Evolutionary conservation across 2,888 invertebrate species (phyloP), one percentile per base, ranked within the genome.

Genomic region (Tenthredo amoena): DNA sequence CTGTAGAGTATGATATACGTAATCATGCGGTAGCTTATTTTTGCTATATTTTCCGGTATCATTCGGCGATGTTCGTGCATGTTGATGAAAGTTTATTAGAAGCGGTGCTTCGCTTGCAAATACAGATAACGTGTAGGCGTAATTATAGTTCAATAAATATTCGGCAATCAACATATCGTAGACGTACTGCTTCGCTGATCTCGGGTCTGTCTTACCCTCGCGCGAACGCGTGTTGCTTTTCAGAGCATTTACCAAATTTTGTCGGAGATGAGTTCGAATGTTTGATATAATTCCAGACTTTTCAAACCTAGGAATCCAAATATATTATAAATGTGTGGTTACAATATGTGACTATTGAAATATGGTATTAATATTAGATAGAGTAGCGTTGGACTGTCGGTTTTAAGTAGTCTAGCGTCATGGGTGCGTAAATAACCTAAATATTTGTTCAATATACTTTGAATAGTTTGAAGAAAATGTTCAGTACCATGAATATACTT

Each of bases 101-200:
- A 93, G 85, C 1, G 93, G 93, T 77, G 92, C 92, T 87, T 93
- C 93, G 65, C 93, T 93, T 18, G 93, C 91, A 84, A 93, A 93
- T 83, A 93, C 91, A 2, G 93, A 93, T 21, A 93, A 84, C 0
- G 93, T 91, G 82, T 93, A 93, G 26, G 90, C 90, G 74, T 93
- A 93, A 89, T 93, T 92, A 77, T 91, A 91, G 87, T 90, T 92
- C 86, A 92, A 92, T 50, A 93, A 88, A 88, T 93, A 93, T 84
- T 93, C 93, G 0, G 93, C 93, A 86, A 93, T 89, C 7, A 93
- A 86, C 85, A 93, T 88, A 88, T 93, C 93, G 40, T 93, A 91
- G 55, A 93, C 88, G 47, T 93, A 93, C 74, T 93, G 93, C 74
- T 92, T 93, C 0, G 93, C 93, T 62, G 92, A 92, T 86, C 90